Evolutionary conservation across 2,888 invertebrate genomes (phyloP).

Genomic region (Meghimatium bilineatum): DNA sequence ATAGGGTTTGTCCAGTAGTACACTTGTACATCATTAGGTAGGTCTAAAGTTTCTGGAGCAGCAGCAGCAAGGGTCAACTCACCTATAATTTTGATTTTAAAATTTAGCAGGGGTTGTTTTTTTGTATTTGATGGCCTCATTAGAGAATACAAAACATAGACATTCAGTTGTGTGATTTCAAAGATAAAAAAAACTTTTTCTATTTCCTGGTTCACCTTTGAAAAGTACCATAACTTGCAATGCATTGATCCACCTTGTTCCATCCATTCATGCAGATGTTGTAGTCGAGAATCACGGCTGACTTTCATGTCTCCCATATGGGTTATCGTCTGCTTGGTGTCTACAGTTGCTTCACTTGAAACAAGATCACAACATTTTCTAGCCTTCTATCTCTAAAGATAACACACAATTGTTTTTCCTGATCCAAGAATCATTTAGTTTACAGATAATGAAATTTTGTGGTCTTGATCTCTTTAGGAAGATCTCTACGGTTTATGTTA

Average conservation of each 20-base stretch:
- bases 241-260: slow-evolving; percentile 2
- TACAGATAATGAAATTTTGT: background rate
- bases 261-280: slow-evolving; percentile 9
- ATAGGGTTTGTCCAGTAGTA: background rate
- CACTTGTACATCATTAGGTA: too few relatives aligned
- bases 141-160: background rate
- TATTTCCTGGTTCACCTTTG: background rate
- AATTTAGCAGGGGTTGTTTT: background rate
- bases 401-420: background rate
- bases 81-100: background rate
- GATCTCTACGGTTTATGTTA: background rate
- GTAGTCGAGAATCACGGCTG: background rate
- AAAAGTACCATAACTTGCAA: background rate
- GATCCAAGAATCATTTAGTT: background rate
- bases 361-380: slow-evolving; percentile 19
- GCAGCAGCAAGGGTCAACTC: background rate
- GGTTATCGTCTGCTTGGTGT: background rate
- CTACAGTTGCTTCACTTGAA: slow-evolving; percentile 1
- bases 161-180: slow-evolving; percentile 11
- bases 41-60: background rate
- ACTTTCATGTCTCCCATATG: background rate
- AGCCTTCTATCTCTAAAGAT: slow-evolving; percentile 25
- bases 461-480: background rate
- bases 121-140: background rate
- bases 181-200: slow-evolving; percentile 9